A percentile compares a stretch with the other conserved stretches of the same genome.
Conservation (phyloP, 1,140 invertebrate species). For the Mizuhopecten yessoensis region DNA sequence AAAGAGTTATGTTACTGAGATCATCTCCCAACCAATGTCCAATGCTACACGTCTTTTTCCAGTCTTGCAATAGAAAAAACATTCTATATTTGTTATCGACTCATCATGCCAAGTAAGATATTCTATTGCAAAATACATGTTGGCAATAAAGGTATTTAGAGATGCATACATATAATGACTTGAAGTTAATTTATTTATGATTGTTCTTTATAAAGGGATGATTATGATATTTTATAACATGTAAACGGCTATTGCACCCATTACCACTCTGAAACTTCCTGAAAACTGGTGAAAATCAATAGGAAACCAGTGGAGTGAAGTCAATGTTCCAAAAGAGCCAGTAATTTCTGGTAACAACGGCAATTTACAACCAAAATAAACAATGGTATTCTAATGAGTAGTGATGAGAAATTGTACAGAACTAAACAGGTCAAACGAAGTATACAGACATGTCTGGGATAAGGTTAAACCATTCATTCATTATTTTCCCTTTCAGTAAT, state of each 20-base stretch:
- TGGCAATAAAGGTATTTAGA: neutral
- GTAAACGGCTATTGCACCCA: neutral
- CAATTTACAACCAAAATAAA: neutral
- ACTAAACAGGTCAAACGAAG: neutral
- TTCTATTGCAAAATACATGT: neutral
- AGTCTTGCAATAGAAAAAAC: too few relatives aligned
- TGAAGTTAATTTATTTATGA: neutral
- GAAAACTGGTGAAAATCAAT: neutral
- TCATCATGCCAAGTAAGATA: too few relatives aligned
- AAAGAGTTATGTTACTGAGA: too few relatives aligned
- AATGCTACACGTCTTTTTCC: too few relatives aligned
- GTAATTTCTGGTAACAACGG: neutral
- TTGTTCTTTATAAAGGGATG: neutral
- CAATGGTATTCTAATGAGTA: neutral
- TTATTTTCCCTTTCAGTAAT: neutral
- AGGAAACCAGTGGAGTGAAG: neutral
- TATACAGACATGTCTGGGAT: neutral
- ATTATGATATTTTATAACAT: conserved; percentile 12
- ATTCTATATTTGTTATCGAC: too few relatives aligned
- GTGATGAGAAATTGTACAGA: neutral
- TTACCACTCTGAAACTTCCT: neutral
- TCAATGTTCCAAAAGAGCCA: neutral
- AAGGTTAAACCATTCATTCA: neutral
- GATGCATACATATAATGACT: neutral
- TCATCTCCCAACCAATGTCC: too few relatives aligned